Evolutionary conservation across 2,113 vertebrate genomes (phyloP).

Genomic region (Rhabdomys dilectus): DNA sequence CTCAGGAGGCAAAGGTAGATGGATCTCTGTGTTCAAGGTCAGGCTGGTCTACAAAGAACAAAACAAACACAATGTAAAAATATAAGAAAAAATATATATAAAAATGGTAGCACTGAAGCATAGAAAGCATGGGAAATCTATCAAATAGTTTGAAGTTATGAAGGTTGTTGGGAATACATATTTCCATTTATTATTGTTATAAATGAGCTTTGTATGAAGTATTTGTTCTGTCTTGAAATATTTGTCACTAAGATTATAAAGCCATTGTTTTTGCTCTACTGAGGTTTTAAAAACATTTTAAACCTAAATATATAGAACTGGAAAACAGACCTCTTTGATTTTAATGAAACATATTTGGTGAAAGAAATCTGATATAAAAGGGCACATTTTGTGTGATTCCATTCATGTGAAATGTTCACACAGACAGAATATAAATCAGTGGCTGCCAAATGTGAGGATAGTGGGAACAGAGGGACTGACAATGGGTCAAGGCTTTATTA

Average conservation of each 20-base stretch:
- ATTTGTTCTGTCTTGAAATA: slow-evolving; percentile 20
- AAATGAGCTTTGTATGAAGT: background rate
- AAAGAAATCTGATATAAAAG: background rate
- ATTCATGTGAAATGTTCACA: slow-evolving; percentile 4
- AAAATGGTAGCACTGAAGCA: background rate
- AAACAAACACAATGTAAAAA: background rate
- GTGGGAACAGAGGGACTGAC: background rate
- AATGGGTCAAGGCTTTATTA: background rate
- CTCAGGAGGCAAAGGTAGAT: background rate
- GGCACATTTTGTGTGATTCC: background rate
- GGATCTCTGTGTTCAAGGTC: background rate
- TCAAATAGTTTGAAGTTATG: slow-evolving; percentile 30
- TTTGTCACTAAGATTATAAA: slow-evolving; percentile 22
- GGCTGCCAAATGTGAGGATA: background rate
- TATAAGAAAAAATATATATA: background rate
- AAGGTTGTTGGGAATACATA: background rate
- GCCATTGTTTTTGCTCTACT: background rate
- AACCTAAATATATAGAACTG: background rate
- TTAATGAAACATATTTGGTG: slow-evolving; percentile 16
- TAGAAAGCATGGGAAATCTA: background rate
- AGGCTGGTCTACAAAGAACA: background rate
- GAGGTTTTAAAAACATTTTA: slow-evolving; percentile 42
- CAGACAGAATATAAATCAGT: background rate
- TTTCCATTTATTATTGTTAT: slow-evolving; percentile 43
- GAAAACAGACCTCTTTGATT: background rate